Conservation (phyloP, 2,113 vertebrate species). For the Pseudonaja textilis region DNA sequence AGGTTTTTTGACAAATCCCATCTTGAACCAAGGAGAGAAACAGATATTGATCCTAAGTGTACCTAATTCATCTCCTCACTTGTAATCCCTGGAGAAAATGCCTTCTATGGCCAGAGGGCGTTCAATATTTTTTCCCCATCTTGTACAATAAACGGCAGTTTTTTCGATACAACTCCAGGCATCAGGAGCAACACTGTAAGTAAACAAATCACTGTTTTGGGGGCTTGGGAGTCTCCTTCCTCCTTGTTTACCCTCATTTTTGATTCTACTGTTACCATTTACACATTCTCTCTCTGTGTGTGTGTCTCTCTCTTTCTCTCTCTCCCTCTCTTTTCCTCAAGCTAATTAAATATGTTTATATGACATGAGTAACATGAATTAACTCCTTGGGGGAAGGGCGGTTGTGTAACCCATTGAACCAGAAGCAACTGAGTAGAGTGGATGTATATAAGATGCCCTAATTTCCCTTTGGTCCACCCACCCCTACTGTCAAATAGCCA, state of each 20-base stretch:
- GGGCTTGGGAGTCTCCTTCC: not conserved
- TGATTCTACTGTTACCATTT: not conserved
- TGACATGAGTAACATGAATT: not conserved
- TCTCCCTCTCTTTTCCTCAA: not conserved
- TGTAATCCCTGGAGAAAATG: conserved; percentile 87
- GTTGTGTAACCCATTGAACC: not conserved
- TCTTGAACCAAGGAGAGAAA: conserved; percentile 83
- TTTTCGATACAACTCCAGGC: conserved; percentile 77
- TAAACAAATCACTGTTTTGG: conserved; percentile 70
- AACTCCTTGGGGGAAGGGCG: not conserved
- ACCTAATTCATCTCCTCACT: conserved; percentile 87
- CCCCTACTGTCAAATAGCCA: not conserved
- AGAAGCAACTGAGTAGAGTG: not conserved
- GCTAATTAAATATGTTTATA: conserved; percentile 66
- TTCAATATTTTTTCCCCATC: conserved; percentile 88
- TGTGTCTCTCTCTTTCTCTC: too few species aligned
- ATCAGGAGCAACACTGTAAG: conserved; percentile 60
- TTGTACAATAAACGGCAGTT: conserved; percentile 86
- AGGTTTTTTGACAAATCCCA: conserved; percentile 86
- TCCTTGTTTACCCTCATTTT: not conserved
- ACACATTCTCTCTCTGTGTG: not conserved
- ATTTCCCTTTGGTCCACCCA: not conserved
- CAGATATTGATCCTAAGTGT: conserved; percentile 87
- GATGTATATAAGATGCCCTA: not conserved
- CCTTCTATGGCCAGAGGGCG: conserved; percentile 79